Percentiles rank a stretch among this genome's conserved stretches.
Evolutionary conservation across 2,888 invertebrate species (phyloP).

Genomic region (Mylabris sibirica): DNA sequence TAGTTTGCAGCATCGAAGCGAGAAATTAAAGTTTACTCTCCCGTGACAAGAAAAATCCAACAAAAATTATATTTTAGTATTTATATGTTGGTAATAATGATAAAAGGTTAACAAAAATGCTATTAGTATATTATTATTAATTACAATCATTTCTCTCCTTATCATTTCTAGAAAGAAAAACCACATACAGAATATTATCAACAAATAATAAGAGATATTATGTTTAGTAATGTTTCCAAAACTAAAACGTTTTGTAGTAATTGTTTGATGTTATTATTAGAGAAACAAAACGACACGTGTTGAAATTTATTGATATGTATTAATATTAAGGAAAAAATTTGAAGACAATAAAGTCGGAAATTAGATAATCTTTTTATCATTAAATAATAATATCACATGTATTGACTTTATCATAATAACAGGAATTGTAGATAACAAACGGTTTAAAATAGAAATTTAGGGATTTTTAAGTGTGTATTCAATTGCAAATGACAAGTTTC

Average conservation of each 20-base stretch:
- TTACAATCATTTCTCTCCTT: background rate
- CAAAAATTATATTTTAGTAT: background rate
- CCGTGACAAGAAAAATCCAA: background rate
- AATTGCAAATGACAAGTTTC: no score
- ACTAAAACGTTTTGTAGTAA: background rate
- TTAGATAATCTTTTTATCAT: background rate
- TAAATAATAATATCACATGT: background rate
- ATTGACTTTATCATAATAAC: background rate
- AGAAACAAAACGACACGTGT: background rate
- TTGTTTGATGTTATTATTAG: background rate
- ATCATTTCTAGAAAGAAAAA: background rate
- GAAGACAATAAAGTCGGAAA: background rate
- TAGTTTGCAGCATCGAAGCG: background rate
- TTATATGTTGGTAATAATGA: background rate
- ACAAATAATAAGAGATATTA: background rate
- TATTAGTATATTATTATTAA: background rate
- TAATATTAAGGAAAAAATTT: background rate
- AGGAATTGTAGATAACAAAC: background rate
- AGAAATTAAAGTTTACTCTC: conserved; percentile 9
- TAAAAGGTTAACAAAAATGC: background rate
- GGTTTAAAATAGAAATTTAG: no score
- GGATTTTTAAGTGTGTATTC: no score
- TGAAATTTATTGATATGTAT: background rate
- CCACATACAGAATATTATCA: background rate
- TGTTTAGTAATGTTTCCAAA: background rate